Percentiles rank a stretch among this genome's conserved stretches.
These are phyloP conservation scores for Myiagra hebetior DNA, from an alignment of 2,113 vertebrate genomes.

Conservation along the genomic window DNA sequence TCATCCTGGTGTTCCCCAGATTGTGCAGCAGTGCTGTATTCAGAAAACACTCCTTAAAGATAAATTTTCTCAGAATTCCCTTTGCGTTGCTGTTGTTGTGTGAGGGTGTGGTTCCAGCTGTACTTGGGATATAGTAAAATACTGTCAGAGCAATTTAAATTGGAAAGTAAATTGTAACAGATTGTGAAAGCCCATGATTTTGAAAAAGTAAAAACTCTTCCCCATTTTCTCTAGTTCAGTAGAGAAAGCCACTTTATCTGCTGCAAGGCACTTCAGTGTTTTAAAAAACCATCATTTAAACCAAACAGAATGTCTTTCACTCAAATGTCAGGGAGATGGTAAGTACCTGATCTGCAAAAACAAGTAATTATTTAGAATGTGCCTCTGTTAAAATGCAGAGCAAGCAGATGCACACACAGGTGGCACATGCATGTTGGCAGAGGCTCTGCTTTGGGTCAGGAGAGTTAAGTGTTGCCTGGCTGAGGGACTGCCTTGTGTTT, in stretches of 20 bases:
- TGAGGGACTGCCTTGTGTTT: neutral
- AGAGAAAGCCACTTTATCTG: neutral
- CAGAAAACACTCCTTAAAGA: neutral
- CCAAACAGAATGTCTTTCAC: neutral
- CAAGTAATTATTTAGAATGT: neutral
- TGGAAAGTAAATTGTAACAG: neutral
- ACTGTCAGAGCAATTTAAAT: neutral
- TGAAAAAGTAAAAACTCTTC: neutral
- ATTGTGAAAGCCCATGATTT: neutral
- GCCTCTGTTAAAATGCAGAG: neutral
- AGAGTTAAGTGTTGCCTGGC: neutral
- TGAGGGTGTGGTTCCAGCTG: neutral
- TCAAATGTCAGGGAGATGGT: neutral
- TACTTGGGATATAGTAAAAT: neutral
- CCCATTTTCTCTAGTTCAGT: neutral
- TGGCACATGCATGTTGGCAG: neutral
- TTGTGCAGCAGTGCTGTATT: neutral
- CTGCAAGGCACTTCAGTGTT: neutral
- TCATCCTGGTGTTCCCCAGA: neutral
- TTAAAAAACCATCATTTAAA: neutral
- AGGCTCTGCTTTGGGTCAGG: neutral
- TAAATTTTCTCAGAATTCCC: neutral
- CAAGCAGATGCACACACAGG: accelerated
- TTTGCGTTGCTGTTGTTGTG: neutral
- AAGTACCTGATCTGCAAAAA: neutral